phyloP scores from a whole-genome alignment of 2,888 invertebrate species.

The Tyria jacobaeae region DNA sequence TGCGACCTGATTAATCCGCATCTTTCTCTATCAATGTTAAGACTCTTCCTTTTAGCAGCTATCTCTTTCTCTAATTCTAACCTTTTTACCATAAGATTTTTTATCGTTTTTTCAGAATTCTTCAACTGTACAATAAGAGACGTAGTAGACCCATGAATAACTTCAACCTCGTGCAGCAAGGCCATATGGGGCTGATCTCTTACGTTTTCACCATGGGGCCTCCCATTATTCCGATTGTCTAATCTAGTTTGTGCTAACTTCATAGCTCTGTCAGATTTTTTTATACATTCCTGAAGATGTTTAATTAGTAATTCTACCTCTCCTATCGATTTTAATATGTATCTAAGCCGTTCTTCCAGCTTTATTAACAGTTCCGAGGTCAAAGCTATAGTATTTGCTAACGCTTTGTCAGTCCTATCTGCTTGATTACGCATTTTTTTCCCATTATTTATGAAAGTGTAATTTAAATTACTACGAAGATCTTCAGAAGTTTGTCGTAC shows the following conservation, averaged over 20 bases:
- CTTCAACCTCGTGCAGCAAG: constrained; percentile 90
- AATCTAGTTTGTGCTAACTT: constrained; percentile 95
- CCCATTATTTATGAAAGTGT: constrained; percentile 91
- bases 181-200: constrained; percentile 93
- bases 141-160: constrained; percentile 89
- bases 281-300: constrained; percentile 89
- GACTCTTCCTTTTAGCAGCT: constrained; percentile 89
- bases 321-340: constrained; percentile 91
- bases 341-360: constrained; percentile 89
- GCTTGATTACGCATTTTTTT: constrained; percentile 93
- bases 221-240: constrained; percentile 89
- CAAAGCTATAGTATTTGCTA: constrained; percentile 91
- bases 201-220: constrained; percentile 94
- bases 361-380: constrained; percentile 90
- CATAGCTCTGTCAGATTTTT: constrained; percentile 92
- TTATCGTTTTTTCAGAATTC: constrained; percentile 87
- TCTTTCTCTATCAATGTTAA: constrained; percentile 89
- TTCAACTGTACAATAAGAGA: constrained; percentile 88
- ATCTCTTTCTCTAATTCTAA: constrained; percentile 89
- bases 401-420: constrained; percentile 91
- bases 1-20: constrained; percentile 89
- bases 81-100: constrained; percentile 85
- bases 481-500: constrained; percentile 91
- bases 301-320: constrained; percentile 92
- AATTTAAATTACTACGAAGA: constrained; percentile 90